Conservation (phyloP, 2,797 vertebrate species). For the Acanthopagrus latus region DNA sequence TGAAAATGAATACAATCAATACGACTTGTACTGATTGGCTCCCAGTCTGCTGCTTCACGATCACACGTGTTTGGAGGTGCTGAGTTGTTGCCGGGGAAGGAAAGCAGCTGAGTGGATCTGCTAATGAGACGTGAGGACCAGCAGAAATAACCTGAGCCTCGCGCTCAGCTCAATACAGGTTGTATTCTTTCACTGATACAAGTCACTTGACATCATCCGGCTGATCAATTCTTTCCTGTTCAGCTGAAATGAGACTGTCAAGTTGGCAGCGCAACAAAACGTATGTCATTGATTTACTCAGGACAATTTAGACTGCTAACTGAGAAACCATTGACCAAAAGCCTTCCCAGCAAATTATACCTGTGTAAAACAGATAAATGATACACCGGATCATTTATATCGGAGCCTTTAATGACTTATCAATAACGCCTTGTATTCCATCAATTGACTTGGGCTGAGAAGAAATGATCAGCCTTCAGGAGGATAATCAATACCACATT, state of each 20-base stretch:
- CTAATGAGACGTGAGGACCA: conserved; percentile 24
- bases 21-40: background rate
- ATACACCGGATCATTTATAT: conserved; percentile 3
- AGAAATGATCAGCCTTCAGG: conserved; percentile 21
- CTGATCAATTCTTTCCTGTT: conserved; percentile 35
- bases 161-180: conserved; percentile 16
- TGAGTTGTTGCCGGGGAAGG: conserved; percentile 1
- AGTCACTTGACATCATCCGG: conserved; percentile 2
- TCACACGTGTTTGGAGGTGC: background rate
- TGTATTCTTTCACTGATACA: conserved; percentile 25
- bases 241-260: conserved; percentile 30
- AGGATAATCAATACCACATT: conserved; percentile 40
- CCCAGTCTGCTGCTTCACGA: background rate
- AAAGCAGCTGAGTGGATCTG: background rate
- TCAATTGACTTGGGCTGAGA: conserved; percentile 30
- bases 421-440: conserved; percentile 12
- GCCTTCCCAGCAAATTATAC: conserved; percentile 10
- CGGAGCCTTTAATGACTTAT: conserved; percentile 36
- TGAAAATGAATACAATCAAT: background rate
- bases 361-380: conserved; percentile 21
- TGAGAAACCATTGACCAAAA: conserved; percentile 24
- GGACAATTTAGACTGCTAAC: conserved; percentile 2
- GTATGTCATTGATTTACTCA: conserved; percentile 34
- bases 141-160: background rate
- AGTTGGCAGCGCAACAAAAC: conserved; percentile 5